Conservation (phyloP, 2,797 vertebrate genomes). For the Apogon hyalosoma region DNA sequence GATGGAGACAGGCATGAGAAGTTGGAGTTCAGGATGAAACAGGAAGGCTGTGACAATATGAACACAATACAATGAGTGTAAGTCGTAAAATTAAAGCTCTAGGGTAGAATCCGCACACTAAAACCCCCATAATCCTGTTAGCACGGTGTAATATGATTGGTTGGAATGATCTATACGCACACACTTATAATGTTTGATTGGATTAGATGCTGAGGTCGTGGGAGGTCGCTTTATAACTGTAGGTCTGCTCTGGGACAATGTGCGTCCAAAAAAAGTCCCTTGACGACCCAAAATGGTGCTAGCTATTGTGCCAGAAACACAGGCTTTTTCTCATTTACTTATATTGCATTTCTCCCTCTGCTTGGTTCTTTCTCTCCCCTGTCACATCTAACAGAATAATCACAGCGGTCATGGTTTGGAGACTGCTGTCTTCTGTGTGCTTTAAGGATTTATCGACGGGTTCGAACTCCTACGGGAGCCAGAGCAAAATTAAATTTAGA, state of each 20-base stretch:
- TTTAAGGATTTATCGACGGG: conserved; percentile 71
- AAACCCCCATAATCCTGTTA: conserved; percentile 81
- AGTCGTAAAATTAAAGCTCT: conserved; percentile 63
- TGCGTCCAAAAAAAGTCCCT: conserved; percentile 32
- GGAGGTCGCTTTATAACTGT: conserved; percentile 68
- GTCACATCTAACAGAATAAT: conserved; percentile 76
- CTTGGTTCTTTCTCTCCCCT: conserved; percentile 49
- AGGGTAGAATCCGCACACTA: conserved; percentile 68
- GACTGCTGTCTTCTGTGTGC: conserved; percentile 67
- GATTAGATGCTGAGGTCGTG: conserved; percentile 75
- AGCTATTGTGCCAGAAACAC: conserved; percentile 57
- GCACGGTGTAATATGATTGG: conserved; percentile 79
- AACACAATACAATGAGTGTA: conserved; percentile 59
- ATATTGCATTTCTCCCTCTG: conserved; percentile 38
- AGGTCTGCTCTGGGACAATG: conserved; percentile 56
- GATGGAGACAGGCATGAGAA: conserved; percentile 30
- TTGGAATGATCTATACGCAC: conserved; percentile 63
- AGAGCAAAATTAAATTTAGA: conserved; percentile 80
- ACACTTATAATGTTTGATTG: conserved; percentile 75
- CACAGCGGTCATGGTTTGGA: conserved; percentile 74
- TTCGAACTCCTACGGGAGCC: conserved; percentile 68
- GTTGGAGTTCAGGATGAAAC: conserved; percentile 40
- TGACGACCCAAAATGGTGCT: conserved; percentile 67
- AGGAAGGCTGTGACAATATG: conserved; percentile 44
- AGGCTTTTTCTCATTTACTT: conserved; percentile 55